Evolutionary conservation across 2,888 invertebrate genomes (phyloP).

Genomic region (Antitype chi): DNA sequence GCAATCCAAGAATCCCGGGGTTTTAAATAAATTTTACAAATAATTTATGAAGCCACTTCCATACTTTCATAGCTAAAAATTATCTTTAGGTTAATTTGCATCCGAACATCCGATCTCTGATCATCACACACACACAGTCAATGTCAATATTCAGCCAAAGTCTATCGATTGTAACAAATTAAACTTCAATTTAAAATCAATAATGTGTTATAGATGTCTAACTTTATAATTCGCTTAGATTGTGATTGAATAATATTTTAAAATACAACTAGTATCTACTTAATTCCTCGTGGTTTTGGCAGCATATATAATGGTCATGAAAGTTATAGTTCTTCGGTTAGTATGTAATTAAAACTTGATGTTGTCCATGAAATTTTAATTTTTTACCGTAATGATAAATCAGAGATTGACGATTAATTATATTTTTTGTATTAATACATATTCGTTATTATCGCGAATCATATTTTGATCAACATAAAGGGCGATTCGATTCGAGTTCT

Average conservation of each 20-base stretch:
- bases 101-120: no score
- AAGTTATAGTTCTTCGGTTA: no score
- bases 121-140: neutral
- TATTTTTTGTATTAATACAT: no score
- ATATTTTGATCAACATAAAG: neutral
- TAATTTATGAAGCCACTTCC: no score
- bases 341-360: neutral
- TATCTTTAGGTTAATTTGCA: no score
- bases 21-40: no score
- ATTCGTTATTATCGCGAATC: neutral
- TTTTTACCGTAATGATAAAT: no score
- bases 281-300: neutral
- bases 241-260: conserved; percentile 10
- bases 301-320: neutral
- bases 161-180: conserved; percentile 1
- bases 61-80: no score
- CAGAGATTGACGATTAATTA: no score
- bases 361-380: neutral
- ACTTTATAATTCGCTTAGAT: neutral
- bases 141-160: neutral
- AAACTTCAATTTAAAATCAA: conserved; percentile 36
- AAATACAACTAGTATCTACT: neutral
- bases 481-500: no score
- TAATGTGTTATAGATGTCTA: neutral
- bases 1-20: no score